Evolutionary conservation across 2,888 invertebrate species (phyloP).

Genomic region (Elmis aenea): DNA sequence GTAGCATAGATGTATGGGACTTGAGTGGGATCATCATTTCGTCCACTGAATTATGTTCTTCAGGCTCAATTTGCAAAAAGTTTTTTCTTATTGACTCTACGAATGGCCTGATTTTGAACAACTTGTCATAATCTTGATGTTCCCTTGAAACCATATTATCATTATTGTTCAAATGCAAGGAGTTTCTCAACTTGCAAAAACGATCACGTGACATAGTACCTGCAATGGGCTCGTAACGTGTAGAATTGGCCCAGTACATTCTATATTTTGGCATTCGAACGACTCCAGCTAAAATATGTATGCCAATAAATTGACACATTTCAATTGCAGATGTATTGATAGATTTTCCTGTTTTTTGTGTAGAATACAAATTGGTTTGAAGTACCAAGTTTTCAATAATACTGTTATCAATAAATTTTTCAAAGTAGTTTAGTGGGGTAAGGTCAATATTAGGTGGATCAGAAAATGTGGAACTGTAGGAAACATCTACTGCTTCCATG

Average conservation of each 20-base stretch:
- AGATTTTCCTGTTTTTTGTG: conserved; percentile 17
- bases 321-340: conserved; percentile 17
- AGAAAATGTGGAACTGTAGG: too few relatives aligned
- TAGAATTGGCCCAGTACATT: too few relatives aligned
- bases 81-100: conserved; percentile 14
- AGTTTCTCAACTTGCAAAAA: conserved; percentile 16
- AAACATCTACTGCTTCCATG: too few relatives aligned
- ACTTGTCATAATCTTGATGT: conserved; percentile 17
- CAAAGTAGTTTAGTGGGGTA: conserved; percentile 20
- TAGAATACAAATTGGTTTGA: conserved; percentile 22
- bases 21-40: conserved; percentile 33
- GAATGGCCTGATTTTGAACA: conserved; percentile 23
- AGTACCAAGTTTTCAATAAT: conserved; percentile 17
- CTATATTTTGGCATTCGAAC: conserved; percentile 23
- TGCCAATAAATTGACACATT: conserved; percentile 24
- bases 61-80: conserved; percentile 23
- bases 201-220: conserved; percentile 24
- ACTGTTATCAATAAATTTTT: conserved; percentile 18
- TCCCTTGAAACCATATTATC: conserved; percentile 3
- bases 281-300: conserved; percentile 21
- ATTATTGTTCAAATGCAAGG: conserved; percentile 11
- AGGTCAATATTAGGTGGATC: too few relatives aligned
- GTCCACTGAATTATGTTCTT: conserved; percentile 28
- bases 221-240: conserved; percentile 22
- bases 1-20: conserved; percentile 23